Base-by-base conservation (phyloP, 2,888 invertebrate species). In the Agrilus mali region DNA sequence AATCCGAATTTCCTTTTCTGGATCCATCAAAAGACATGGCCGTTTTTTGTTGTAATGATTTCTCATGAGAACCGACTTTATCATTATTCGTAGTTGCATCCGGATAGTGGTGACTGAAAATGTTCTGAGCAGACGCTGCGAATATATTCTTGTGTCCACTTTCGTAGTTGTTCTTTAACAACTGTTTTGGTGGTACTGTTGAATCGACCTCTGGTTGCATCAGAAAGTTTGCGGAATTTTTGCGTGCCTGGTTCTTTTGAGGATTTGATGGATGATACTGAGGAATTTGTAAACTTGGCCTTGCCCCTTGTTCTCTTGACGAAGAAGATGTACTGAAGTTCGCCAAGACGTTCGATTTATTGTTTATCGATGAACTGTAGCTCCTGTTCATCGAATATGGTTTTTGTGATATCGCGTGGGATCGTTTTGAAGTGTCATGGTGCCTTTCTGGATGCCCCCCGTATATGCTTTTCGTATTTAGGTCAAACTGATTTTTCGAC, bases 201-300 rank as follows among this genome's bases (percentile, higher is more conserved):
- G 27, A 27, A 10, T 27, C 27, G 8, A 27, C 4, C 10, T 27
- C 27, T 27, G 27, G 27, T 27, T 27, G 27, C 27, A 27, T 27
- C 10, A 27, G 10, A 27, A 27, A 27, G 27, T 10, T 27, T 8
- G 27, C 27, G 27, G 27, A 27, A 27, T 47, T 75, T 45, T 77
- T 74, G 52, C 77, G 67, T 34, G 77, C 77, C 47, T 77, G 72
- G 50, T 72, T 69, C 36, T 71, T 68, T 52, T 44, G 46, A 13
- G 48, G 16, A 16, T 53, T 41, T 34, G 54, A 50, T 31, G 59
- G 54, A 49, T 58, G 59, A 47, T 56, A 62, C 13, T 60, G 61
- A 5, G 61, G 60, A 43, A 58, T 53, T 49, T 61, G 62, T 40
- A 63, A 47, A 36, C 56, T 55, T 7, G 52, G 46, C 10, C 27